Percentiles rank a stretch among this genome's conserved stretches.
Evolutionary conservation across 2,113 vertebrate species (phyloP).

Genomic region (Anguilla rostrata): DNA sequence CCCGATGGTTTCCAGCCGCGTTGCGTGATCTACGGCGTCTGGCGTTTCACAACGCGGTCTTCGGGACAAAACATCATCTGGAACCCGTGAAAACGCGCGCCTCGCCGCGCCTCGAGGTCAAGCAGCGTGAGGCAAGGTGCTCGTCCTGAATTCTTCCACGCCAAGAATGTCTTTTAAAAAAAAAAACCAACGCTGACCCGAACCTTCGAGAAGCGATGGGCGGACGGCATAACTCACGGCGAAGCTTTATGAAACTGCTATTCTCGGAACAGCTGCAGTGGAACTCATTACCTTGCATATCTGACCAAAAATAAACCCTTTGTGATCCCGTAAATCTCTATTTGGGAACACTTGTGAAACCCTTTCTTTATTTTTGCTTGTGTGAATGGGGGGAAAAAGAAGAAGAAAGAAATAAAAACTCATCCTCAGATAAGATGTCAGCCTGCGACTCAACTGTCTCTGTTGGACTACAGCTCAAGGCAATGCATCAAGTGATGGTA

Average conservation of each 20-base stretch:
- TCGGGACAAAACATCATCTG: not conserved
- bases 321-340: not conserved
- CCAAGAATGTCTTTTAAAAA: not conserved
- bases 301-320: not conserved
- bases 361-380: not conserved
- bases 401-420: not conserved
- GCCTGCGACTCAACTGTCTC: not conserved
- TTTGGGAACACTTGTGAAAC: not conserved
- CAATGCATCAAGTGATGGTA: not conserved
- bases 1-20: not conserved
- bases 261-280: not conserved
- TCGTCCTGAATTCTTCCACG: not conserved
- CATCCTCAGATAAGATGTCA: not conserved
- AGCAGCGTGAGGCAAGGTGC: not conserved
- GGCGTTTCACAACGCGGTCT: not conserved
- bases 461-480: not conserved
- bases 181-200: not conserved
- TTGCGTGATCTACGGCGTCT: slow-evolving; percentile 6
- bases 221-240: not conserved
- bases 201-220: not conserved
- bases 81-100: not conserved
- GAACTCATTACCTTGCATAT: not conserved
- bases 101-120: not conserved
- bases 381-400: not conserved
- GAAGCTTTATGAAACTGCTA: not conserved